These are phyloP conservation scores for Oconnorella tubifera DNA, from an alignment of 2,888 invertebrate species.

Conservation along the genomic window DNA sequence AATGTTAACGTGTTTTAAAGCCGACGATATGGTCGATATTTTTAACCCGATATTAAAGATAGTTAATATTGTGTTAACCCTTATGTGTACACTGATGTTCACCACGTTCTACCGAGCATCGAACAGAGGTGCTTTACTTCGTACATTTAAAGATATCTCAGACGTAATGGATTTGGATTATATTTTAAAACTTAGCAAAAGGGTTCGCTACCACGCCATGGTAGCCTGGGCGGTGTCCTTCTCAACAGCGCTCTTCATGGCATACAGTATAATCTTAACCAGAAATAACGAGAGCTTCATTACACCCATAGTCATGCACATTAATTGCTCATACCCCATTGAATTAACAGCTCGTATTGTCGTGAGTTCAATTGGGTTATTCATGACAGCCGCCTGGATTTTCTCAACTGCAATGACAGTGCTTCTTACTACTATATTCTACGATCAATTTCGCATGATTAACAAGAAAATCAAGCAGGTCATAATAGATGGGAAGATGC, in stretches of 20 bases:
- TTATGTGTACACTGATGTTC: slow-evolving; percentile 5
- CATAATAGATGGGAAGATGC: background rate
- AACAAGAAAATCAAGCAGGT: background rate
- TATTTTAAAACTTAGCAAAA: background rate
- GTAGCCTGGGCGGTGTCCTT: background rate
- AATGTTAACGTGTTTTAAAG: background rate
- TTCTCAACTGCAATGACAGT: background rate
- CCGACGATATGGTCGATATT: background rate
- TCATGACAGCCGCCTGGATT: background rate
- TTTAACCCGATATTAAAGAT: background rate
- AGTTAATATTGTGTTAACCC: background rate
- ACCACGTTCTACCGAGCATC: slow-evolving; percentile 5
- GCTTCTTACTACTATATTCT: background rate
- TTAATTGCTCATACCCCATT: background rate
- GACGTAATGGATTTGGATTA: background rate
- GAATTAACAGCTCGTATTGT: background rate
- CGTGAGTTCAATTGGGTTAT: background rate
- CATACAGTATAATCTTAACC: background rate
- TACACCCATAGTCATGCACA: background rate
- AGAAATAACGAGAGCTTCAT: background rate
- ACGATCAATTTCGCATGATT: background rate
- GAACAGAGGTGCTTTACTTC: background rate
- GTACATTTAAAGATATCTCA: background rate
- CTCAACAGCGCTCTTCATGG: background rate
- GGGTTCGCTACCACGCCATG: background rate